Evolutionary conservation across 2,113 vertebrate species (phyloP), one percentile per base, ranked within the genome.

Genomic region (Sorex araneus): DNA sequence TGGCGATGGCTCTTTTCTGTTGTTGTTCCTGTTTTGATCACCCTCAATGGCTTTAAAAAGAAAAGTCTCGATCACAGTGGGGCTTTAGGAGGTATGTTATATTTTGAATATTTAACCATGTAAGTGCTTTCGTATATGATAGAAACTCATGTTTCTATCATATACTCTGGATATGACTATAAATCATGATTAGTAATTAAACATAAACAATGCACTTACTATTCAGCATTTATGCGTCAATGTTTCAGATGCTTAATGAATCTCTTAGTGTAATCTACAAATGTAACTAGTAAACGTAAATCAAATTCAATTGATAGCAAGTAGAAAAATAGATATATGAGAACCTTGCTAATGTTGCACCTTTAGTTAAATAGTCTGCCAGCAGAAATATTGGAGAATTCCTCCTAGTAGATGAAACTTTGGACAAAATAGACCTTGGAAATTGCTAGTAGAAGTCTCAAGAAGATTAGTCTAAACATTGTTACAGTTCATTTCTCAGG

Each of bases 1-100:
- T 99, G 99, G 99, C 98, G 99, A 25, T 99, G 99, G 99, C 96
- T 99, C 93, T 98, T 99, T 97, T 99, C 99, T 82, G 95, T 99
- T 92, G 57, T 99, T 90, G 94, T 99, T 96, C 98, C 99, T 13
- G 96, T 99, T 19, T 57, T 97, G 32, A 97, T 99, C 79, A 96
- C 97, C 12, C 87, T 94, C 47, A 97, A 98, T 89, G 99, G 98
- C 40, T 92, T 98, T 93, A 99, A 98, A 97, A 98, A 98, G 94
- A 98, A 98, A 96, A 99, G 99, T 91, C 98, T 99, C 74, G 99
- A 99, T 96, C 97, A 96, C 92, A 98, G 98, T 8, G 99, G 99
- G 87, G 99, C 99, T 0, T 95, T 99, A 73, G 99, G 98, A 98
- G 99, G 99, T 99, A 97, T 70, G 97, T 90, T 79, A 95, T 86